phyloP scores from a whole-genome alignment of 2,113 vertebrate genomes.

The Malurus melanocephalus region DNA sequence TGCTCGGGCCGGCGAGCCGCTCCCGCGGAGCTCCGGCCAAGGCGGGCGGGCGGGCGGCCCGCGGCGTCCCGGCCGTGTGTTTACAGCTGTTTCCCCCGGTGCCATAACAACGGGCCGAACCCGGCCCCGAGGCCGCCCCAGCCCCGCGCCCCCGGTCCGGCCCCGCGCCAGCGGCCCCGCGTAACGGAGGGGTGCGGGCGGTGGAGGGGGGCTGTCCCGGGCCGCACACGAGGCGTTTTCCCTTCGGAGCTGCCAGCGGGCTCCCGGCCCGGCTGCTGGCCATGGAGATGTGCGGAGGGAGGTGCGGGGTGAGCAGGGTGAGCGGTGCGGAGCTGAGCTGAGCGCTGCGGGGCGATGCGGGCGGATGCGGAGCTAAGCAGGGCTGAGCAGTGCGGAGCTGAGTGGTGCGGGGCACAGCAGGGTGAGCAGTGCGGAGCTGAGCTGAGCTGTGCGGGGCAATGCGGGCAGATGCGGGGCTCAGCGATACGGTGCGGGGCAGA shows the following conservation, averaged over 20 bases:
- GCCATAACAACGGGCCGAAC: constrained; percentile 34
- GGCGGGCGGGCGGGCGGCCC: background rate
- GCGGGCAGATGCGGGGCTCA: background rate
- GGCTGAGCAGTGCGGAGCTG: no score
- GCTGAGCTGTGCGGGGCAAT: background rate
- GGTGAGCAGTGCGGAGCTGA: background rate
- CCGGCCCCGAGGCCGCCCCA: background rate
- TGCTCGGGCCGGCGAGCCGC: background rate
- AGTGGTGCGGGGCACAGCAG: background rate
- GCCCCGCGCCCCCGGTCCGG: background rate
- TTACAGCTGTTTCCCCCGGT: constrained; percentile 40
- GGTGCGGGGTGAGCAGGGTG: background rate
- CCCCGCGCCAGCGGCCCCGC: background rate
- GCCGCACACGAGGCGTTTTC: background rate
- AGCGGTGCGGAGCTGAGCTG: background rate
- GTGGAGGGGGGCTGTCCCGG: background rate
- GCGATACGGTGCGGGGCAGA: background rate
- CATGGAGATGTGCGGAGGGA: background rate
- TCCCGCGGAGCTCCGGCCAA: background rate
- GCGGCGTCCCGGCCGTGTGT: constrained; percentile 7
- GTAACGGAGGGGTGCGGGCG: no score
- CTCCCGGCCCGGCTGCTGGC: constrained; percentile 31
- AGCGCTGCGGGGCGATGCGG: background rate
- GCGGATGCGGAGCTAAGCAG: no score
- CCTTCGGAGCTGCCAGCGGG: background rate